Base-by-base conservation (phyloP, 2,888 invertebrate species). In the Pseudococcus viburni region DNA sequence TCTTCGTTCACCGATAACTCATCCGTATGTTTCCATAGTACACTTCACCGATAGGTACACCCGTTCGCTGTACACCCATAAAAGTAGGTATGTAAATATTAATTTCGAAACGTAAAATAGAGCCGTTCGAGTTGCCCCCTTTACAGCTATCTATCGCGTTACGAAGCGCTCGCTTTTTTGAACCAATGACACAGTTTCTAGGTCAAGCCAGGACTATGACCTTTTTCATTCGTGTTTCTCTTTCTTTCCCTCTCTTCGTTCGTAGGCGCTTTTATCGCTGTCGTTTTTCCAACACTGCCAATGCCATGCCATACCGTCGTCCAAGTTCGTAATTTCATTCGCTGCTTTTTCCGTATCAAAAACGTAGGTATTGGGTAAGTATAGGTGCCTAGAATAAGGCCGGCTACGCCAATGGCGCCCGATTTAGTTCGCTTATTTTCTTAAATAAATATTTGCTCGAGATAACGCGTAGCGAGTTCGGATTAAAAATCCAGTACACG, bases 111-210 rank as follows among this genome's bases (percentile, higher is more conserved):
- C 68, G 22, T 64, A 51, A 51, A 51, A 15, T 7, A 22, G 19
- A 64, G 19, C 22, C 64, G 22, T 64, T 64, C 19, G 12, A 64
- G 64, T 64, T 19, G 22, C 8, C 26, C 68, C 68, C 68, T 68
- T 68, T n/a, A 55, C 55, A n/a, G n/a, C n/a, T n/a, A 12, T 51
- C 55, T n/a, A 55, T 55, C 55, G 55, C 55, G 55, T n/a, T 55
- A 55, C 64, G 9, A 22, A 68, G 26, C 4, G 26, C 68, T 68
- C 26, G 22, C 26, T 68, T 68, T 68, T 68, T 68, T 68, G 68
- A 68, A 68, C 68, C 68, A 26, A 68, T 68, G 68, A 68, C 68
- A 68, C 68, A 68, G 68, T 68, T 68, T 19, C 68, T 68, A 68
- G 68, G 68, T 26, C 22, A 26, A 68, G 22, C 55, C 55, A 68